A percentile compares a stretch with the other conserved stretches of the same genome.
These are phyloP conservation scores for Labeo calbasu DNA, from an alignment of 2,797 vertebrate genomes.

Conservation along the genomic window DNA sequence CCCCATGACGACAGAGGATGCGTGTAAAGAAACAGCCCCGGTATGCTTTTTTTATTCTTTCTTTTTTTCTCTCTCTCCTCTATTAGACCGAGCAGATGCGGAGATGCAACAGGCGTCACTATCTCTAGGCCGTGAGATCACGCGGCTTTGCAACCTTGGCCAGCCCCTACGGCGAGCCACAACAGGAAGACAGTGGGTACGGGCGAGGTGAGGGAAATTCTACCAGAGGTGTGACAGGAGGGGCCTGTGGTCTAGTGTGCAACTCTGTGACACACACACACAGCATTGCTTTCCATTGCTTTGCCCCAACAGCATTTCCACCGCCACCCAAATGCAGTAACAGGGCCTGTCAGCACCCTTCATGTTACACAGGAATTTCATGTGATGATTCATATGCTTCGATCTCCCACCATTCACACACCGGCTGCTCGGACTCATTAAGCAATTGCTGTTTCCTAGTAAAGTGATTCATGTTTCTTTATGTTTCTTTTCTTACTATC, in stretches of 20 bases:
- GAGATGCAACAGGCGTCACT: constrained; percentile 52
- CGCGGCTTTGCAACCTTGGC: constrained; percentile 67
- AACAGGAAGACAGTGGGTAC: constrained; percentile 77
- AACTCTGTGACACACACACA: constrained; percentile 66
- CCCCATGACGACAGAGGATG: constrained; percentile 48
- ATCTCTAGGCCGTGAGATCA: constrained; percentile 50
- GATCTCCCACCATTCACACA: constrained; percentile 39
- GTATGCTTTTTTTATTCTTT: not conserved
- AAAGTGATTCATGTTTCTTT: constrained; percentile 34
- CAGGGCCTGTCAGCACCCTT: constrained; percentile 37
- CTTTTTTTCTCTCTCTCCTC: not conserved
- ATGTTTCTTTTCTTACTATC: constrained; percentile 4
- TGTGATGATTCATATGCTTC: constrained; percentile 18
- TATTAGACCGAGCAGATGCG: constrained; percentile 7
- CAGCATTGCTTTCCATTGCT: constrained; percentile 71
- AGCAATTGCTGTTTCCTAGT: constrained; percentile 38
- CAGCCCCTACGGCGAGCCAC: constrained; percentile 67
- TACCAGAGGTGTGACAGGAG: constrained; percentile 72
- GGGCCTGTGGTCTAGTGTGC: constrained; percentile 68
- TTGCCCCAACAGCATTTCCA: constrained; percentile 48
- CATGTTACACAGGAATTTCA: constrained; percentile 21
- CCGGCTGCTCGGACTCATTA: not conserved
- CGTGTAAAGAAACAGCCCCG: constrained; percentile 18
- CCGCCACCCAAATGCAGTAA: not conserved
- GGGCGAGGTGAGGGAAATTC: constrained; percentile 80